Percentiles rank a stretch among this genome's conserved stretches.
Conservation (phyloP, 2,797 vertebrate species). For the Urosaurus nigricauda region DNA sequence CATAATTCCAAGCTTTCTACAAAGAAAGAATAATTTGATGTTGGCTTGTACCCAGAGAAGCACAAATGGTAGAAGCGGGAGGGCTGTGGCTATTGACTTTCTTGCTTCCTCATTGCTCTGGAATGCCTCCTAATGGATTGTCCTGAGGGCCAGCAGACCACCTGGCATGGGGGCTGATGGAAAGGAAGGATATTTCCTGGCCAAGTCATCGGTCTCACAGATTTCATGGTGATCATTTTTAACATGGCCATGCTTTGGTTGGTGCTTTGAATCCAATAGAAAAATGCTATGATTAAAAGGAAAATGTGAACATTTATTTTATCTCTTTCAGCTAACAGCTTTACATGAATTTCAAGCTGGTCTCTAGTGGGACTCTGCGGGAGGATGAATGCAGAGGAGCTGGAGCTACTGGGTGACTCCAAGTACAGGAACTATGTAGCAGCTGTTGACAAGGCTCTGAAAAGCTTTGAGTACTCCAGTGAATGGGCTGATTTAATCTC, state of each 20-base stretch:
- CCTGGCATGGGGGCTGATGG: not conserved
- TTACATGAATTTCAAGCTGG: slow-evolving; percentile 82
- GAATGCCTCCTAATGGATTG: too few relatives aligned
- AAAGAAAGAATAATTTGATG: not conserved
- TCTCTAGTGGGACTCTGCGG: slow-evolving; percentile 83
- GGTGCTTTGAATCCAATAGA: slow-evolving; percentile 13
- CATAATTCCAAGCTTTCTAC: not conserved
- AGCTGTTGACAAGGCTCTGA: slow-evolving; percentile 97
- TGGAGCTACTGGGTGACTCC: slow-evolving; percentile 96
- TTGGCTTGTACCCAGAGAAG: not conserved
- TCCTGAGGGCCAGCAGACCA: not conserved
- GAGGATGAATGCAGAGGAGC: slow-evolving; percentile 99
- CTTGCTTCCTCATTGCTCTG: not conserved
- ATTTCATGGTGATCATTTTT: not conserved
- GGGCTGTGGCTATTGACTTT: not conserved
- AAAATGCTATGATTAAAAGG: not conserved
- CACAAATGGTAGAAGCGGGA: not conserved
- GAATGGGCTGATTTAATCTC: slow-evolving; percentile 99
- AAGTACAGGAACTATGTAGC: slow-evolving; percentile 99
- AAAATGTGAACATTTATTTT: slow-evolving; percentile 37
- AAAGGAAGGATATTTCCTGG: not conserved
- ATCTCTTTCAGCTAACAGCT: slow-evolving; percentile 84
- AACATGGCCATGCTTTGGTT: slow-evolving; percentile 28
- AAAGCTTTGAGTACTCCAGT: slow-evolving; percentile 99
- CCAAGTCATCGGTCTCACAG: not conserved